A percentile compares a stretch with the other conserved stretches of the same genome.
Evolutionary conservation across 2,797 vertebrate species (phyloP).

Genomic region (Syngnathus rostellatus): DNA sequence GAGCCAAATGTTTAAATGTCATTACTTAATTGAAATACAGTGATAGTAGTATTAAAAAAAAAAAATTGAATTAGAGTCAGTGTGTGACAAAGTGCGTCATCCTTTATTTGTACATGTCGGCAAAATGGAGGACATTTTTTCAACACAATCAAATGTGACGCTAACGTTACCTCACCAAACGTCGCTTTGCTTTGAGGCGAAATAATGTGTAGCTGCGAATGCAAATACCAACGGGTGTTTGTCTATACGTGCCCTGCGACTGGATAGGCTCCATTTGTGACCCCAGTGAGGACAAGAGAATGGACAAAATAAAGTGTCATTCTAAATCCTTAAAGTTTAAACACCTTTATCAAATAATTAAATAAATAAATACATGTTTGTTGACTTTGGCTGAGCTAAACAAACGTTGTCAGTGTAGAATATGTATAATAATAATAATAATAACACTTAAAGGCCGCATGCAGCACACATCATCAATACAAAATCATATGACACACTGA

Average conservation of each 20-base stretch:
- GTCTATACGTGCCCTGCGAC: background rate
- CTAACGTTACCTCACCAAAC: background rate
- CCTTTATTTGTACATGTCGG: background rate
- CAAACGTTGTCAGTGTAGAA: slow-evolving; percentile 1
- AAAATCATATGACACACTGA: slow-evolving; percentile 2
- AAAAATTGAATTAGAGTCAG: background rate
- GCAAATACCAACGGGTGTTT: background rate
- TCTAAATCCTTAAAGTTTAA: background rate
- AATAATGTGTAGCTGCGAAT: background rate
- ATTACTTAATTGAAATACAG: background rate
- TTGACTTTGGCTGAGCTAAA: slow-evolving; percentile 3
- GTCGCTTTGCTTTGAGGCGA: background rate
- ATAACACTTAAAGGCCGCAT: background rate
- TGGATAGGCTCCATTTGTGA: background rate
- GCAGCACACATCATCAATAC: slow-evolving; percentile 1
- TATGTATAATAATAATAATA: background rate
- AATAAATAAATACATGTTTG: background rate
- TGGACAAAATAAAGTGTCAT: background rate
- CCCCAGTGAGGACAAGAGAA: background rate
- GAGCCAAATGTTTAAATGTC: background rate
- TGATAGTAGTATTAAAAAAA: background rate
- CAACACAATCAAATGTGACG: background rate
- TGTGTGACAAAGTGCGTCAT: background rate
- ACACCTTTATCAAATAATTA: background rate
- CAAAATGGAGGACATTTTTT: slow-evolving; percentile 1